Evolutionary conservation across 1,140 invertebrate species (phyloP).

Genomic region (Kradibia gibbosae): DNA sequence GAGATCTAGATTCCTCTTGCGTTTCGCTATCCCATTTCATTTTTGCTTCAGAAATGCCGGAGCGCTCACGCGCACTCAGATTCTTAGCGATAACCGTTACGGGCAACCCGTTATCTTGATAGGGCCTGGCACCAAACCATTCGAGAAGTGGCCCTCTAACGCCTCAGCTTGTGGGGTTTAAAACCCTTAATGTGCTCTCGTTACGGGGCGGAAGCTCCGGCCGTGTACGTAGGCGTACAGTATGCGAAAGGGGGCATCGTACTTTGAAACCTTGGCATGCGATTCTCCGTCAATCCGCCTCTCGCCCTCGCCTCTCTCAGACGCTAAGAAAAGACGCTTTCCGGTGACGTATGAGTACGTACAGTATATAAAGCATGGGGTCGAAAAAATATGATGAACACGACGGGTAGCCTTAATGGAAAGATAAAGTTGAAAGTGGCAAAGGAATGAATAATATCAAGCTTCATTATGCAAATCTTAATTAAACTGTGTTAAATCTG

Average conservation of each 20-base stretch:
- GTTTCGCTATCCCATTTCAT: slow-evolving; percentile 16
- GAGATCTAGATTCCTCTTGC: neutral
- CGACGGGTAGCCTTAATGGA: neutral
- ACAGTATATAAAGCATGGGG: neutral
- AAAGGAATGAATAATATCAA: neutral
- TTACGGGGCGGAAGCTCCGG: slow-evolving; percentile 4
- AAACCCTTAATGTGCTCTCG: slow-evolving; percentile 21
- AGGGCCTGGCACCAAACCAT: slow-evolving; percentile 5
- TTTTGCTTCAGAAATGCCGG: neutral
- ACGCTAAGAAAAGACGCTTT: neutral
- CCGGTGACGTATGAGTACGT: neutral
- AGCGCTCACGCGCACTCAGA: neutral
- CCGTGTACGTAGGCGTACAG: neutral
- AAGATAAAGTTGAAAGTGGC: neutral
- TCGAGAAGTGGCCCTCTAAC: neutral
- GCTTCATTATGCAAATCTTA: slow-evolving; percentile 2
- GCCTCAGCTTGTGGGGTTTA: slow-evolving; percentile 7
- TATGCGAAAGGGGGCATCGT: neutral
- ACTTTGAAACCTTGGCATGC: slow-evolving; percentile 11
- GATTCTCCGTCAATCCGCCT: neutral
- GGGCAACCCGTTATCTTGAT: slow-evolving; percentile 14
- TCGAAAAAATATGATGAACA: neutral
- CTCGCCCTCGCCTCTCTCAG: too few relatives aligned
- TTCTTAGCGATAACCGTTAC: slow-evolving; percentile 11
- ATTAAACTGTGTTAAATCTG: slow-evolving; percentile 6